Percentiles rank a stretch among this genome's conserved stretches.
Evolutionary conservation across 1,140 invertebrate genomes (phyloP).

Genomic region (Himalopsyche phryganea): DNA sequence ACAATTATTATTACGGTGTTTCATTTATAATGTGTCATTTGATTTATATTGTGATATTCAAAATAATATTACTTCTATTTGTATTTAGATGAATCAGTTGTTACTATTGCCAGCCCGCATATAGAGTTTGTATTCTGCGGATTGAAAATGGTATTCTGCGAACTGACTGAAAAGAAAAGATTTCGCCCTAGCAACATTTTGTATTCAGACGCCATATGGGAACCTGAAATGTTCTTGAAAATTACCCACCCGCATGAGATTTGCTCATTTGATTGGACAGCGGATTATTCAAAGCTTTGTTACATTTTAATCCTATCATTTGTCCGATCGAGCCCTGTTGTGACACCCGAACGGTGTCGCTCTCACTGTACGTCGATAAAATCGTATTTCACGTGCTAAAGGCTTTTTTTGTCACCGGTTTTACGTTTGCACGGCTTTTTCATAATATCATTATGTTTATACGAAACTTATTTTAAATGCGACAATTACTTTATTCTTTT

Average conservation of each 20-base stretch:
- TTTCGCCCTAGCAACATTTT: too few relatives aligned
- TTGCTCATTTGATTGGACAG: slow-evolving; percentile 23
- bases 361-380: neutral
- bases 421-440: too few relatives aligned
- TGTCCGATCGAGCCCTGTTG: slow-evolving; percentile 12
- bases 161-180: neutral
- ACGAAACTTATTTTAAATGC: too few relatives aligned
- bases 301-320: slow-evolving; percentile 8
- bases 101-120: neutral
- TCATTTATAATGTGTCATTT: too few relatives aligned
- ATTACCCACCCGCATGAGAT: slow-evolving; percentile 21
- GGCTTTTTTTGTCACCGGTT: neutral
- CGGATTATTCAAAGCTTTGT: slow-evolving; percentile 21
- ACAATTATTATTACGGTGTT: too few relatives aligned
- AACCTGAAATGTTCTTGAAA: too few relatives aligned
- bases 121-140: neutral
- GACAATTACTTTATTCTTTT: too few relatives aligned
- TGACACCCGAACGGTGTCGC: slow-evolving; percentile 1
- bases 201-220: too few relatives aligned
- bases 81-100: too few relatives aligned
- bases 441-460: too few relatives aligned
- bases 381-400: neutral
- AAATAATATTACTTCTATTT: too few relatives aligned
- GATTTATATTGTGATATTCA: too few relatives aligned
- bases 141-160: neutral